Evolutionary conservation across 1,140 invertebrate species (phyloP).

Genomic region (Drosophila tristis): DNA sequence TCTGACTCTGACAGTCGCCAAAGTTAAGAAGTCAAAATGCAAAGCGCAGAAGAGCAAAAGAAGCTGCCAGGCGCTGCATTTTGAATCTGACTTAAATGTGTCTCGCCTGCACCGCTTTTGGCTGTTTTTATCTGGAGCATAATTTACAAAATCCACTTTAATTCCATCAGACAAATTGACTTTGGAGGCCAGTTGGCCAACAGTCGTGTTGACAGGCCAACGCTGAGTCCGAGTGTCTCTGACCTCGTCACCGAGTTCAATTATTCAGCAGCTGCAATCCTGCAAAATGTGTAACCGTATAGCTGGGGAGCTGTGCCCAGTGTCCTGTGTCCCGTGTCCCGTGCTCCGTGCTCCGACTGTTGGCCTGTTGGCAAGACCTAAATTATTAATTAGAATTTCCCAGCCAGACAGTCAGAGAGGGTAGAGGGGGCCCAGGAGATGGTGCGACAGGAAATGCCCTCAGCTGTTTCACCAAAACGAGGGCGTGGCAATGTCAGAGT

Average conservation of each 20-base stretch:
- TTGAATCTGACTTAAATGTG: constrained; percentile 6
- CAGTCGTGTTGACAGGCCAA: constrained; percentile 30
- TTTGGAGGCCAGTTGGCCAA: constrained; percentile 43
- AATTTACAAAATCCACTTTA: constrained; percentile 49
- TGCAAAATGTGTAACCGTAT: constrained; percentile 53
- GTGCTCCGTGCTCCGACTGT: neutral
- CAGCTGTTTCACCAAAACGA: constrained; percentile 43
- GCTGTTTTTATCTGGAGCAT: constrained; percentile 2
- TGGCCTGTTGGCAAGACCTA: constrained; percentile 52
- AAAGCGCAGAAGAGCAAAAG: neutral
- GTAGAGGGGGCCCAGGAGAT: neutral
- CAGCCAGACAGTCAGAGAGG: constrained; percentile 37
- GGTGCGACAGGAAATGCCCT: constrained; percentile 14
- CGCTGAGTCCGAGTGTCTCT: constrained; percentile 26
- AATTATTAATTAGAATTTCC: constrained; percentile 74
- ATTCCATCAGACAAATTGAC: constrained; percentile 58
- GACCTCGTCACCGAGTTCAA: constrained; percentile 63
- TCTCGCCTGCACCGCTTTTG: neutral
- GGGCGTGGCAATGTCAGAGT: constrained; percentile 27
- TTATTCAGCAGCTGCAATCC: constrained; percentile 69
- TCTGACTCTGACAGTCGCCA: neutral
- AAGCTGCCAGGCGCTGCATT: constrained; percentile 9
- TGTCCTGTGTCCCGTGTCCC: neutral
- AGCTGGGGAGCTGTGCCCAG: no score
- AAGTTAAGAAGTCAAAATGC: constrained; percentile 22